Percentiles rank a stretch among this genome's conserved stretches.
These are phyloP conservation scores for Leptopilina clavipes DNA, from an alignment of 1,140 invertebrate species.

Conservation along the genomic window DNA sequence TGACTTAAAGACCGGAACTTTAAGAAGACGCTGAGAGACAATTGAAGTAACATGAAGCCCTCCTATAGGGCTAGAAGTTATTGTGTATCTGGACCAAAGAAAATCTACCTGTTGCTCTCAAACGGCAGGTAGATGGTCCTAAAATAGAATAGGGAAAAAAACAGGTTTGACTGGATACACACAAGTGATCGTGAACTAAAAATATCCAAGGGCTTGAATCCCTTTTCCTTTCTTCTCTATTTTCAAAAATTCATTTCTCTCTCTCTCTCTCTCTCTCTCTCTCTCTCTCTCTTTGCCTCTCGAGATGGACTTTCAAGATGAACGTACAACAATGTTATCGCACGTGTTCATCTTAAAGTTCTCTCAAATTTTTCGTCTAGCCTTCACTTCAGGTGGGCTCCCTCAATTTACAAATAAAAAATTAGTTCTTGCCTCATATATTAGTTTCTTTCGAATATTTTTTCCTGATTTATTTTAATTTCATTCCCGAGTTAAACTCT, in stretches of 20 bases:
- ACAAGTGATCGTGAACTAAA: slow-evolving; percentile 21
- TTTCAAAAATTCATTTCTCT: slow-evolving; percentile 23
- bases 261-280: neutral
- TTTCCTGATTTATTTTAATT: too few species aligned
- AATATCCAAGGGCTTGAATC: slow-evolving; percentile 37
- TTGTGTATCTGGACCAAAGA: slow-evolving; percentile 27
- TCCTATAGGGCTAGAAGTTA: slow-evolving; percentile 34
- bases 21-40: slow-evolving; percentile 37
- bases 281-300: neutral
- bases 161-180: slow-evolving; percentile 47
- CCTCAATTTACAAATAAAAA: neutral
- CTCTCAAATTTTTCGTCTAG: neutral
- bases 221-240: slow-evolving; percentile 40
- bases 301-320: slow-evolving; percentile 42
- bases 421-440: too few species aligned
- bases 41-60: slow-evolving; percentile 14
- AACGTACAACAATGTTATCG: slow-evolving; percentile 49
- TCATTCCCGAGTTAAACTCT: too few species aligned
- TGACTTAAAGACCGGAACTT: slow-evolving; percentile 47
- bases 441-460: too few species aligned
- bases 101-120: slow-evolving; percentile 58
- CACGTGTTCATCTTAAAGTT: slow-evolving; percentile 48
- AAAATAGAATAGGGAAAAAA: slow-evolving; percentile 42
- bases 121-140: slow-evolving; percentile 37
- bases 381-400: neutral